Evolutionary conservation across 1,140 invertebrate genomes (phyloP).

Genomic region (Drosophila truncata): DNA sequence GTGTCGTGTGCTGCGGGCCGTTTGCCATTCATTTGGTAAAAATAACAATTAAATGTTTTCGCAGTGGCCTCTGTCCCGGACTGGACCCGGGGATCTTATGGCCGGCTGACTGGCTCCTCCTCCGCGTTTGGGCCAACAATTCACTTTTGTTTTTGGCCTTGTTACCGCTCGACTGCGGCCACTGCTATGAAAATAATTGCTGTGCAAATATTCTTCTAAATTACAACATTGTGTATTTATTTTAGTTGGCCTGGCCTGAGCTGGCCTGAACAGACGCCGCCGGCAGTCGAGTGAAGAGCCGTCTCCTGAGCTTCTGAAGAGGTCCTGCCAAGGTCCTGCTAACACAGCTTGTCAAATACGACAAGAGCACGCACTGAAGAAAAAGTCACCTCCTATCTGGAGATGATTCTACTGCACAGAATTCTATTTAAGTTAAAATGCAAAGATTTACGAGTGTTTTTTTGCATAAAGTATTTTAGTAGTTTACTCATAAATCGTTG

Average conservation of each 20-base stretch:
- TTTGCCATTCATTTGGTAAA: slow-evolving; percentile 84
- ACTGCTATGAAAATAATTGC: slow-evolving; percentile 75
- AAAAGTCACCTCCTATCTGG: not conserved
- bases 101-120: slow-evolving; percentile 10
- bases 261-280: slow-evolving; percentile 39
- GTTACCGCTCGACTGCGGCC: slow-evolving; percentile 48
- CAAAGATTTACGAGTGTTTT: not conserved
- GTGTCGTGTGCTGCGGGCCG: slow-evolving; percentile 79
- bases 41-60: slow-evolving; percentile 84
- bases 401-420: too few relatives aligned
- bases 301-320: slow-evolving; percentile 36
- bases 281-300: slow-evolving; percentile 34
- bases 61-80: slow-evolving; percentile 65
- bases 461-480: not conserved
- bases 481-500: not conserved
- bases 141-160: slow-evolving; percentile 76
- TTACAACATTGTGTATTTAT: slow-evolving; percentile 79
- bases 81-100: slow-evolving; percentile 37
- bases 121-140: slow-evolving; percentile 58
- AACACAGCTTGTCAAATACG: slow-evolving; percentile 27
- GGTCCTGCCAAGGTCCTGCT: slow-evolving; percentile 41
- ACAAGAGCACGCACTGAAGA: slow-evolving; percentile 9
- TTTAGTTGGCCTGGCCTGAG: slow-evolving; percentile 67
- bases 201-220: slow-evolving; percentile 77
- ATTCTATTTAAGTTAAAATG: not conserved